These are phyloP conservation scores for Pyrgilauda ruficollis DNA, from an alignment of 2,113 vertebrate species.

Conservation along the genomic window DNA sequence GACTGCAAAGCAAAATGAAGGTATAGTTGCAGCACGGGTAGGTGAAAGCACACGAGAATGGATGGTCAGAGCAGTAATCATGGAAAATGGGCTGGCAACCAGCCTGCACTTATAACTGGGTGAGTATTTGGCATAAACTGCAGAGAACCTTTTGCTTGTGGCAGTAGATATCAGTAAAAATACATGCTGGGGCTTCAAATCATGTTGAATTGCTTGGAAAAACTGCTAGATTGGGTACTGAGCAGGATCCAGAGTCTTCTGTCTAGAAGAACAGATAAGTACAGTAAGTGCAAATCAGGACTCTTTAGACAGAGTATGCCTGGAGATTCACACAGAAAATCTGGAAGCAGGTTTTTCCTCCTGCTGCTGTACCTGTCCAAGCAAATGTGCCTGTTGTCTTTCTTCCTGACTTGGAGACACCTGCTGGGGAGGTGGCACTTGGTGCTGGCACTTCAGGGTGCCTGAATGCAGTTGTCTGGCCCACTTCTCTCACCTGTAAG, in stretches of 20 bases:
- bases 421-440: neutral
- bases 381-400: neutral
- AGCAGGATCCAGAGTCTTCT: neutral
- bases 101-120: neutral
- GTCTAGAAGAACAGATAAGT: neutral
- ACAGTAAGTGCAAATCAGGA: neutral
- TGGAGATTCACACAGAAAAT: neutral
- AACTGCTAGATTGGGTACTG: neutral
- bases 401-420: neutral
- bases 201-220: neutral
- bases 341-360: neutral
- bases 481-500: neutral
- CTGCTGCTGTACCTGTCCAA: neutral
- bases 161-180: neutral
- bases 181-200: neutral
- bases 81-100: neutral
- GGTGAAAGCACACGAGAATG: neutral
- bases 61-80: neutral
- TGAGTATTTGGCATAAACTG: neutral
- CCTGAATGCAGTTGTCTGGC: neutral
- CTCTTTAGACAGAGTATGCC: neutral
- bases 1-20: neutral
- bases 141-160: neutral
- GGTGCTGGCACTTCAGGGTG: neutral
- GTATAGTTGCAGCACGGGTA: neutral